Percentiles rank a stretch among this genome's conserved stretches.
Conservation (phyloP, 2,113 vertebrate genomes). For the Limanda limanda region DNA sequence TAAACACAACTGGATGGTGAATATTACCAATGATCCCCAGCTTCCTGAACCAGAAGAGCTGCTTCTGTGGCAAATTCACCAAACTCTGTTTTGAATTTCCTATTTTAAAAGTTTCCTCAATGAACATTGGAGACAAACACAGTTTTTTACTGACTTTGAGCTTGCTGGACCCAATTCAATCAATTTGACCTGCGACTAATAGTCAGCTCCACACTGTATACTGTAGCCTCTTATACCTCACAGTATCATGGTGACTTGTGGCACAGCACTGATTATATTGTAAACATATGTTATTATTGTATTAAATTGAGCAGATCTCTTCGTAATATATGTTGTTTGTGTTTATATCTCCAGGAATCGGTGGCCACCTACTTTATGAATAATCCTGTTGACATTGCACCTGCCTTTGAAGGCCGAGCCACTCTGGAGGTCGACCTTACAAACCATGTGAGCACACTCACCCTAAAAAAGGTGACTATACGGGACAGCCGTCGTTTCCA, state of each 20-base stretch:
- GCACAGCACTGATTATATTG: neutral
- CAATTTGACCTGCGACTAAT: too few relatives aligned
- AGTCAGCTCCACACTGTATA: too few relatives aligned
- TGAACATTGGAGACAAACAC: too few relatives aligned
- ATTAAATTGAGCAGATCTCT: neutral
- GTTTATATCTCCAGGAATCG: conserved; percentile 64
- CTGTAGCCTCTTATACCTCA: too few relatives aligned
- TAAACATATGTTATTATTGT: neutral
- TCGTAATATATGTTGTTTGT: conserved; percentile 17
- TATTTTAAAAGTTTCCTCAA: too few relatives aligned
- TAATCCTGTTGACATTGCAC: conserved; percentile 6
- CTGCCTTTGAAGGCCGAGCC: conserved; percentile 74
- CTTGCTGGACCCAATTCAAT: too few relatives aligned
- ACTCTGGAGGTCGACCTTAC: conserved; percentile 9
- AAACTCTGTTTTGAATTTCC: too few relatives aligned
- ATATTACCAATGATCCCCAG: too few relatives aligned
- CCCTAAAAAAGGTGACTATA: conserved; percentile 78
- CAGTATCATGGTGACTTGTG: neutral
- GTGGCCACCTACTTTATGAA: conserved; percentile 64
- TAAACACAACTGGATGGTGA: too few relatives aligned
- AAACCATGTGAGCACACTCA: conserved; percentile 67
- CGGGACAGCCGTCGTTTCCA: conserved; percentile 84
- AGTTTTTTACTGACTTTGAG: too few relatives aligned
- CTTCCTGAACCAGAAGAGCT: too few relatives aligned
- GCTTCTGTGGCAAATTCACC: too few relatives aligned